Percentiles rank a stretch among this genome's conserved stretches.
These are phyloP conservation scores for Nansenia antarctica DNA, from an alignment of 2,113 vertebrate genomes.

Conservation along the genomic window DNA sequence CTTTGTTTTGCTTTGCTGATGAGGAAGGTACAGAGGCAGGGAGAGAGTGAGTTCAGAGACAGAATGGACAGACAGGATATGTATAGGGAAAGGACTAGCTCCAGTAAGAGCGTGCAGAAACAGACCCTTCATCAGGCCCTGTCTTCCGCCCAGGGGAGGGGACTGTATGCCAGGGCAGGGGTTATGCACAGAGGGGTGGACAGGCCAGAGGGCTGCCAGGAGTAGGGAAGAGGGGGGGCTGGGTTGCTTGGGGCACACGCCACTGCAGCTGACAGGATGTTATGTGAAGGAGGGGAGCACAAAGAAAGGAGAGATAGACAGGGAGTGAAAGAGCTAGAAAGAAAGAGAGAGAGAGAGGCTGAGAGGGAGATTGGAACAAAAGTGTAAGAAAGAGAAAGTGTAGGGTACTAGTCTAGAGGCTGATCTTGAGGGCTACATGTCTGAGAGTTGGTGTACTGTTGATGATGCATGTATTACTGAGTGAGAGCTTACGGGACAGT, in stretches of 20 bases:
- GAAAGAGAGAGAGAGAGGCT: slow-evolving; percentile 26
- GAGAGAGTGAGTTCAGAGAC: too few relatives aligned
- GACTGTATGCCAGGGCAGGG: slow-evolving; percentile 21
- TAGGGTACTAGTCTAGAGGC: background rate
- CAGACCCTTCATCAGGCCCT: background rate
- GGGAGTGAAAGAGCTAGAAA: slow-evolving; percentile 26
- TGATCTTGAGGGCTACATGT: slow-evolving; percentile 1
- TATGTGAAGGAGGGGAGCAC: slow-evolving; percentile 27
- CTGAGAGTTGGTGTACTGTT: slow-evolving; percentile 2
- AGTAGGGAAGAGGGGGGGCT: too few relatives aligned
- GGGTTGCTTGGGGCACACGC: slow-evolving; percentile 4
- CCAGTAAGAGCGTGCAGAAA: background rate
- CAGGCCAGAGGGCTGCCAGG: slow-evolving; percentile 11
- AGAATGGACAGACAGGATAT: too few relatives aligned
- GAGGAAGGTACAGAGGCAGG: too few relatives aligned
- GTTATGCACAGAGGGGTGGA: slow-evolving; percentile 20
- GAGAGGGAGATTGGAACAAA: background rate
- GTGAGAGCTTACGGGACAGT: background rate
- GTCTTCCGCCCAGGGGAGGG: background rate
- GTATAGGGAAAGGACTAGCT: too few relatives aligned
- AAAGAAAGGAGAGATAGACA: slow-evolving; percentile 15
- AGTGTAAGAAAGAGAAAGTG: background rate
- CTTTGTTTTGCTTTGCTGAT: too few relatives aligned
- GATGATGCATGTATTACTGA: slow-evolving; percentile 1
- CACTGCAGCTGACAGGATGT: slow-evolving; percentile 32